Percentiles rank a stretch among this genome's conserved stretches.
Conservation (phyloP, 2,888 invertebrate genomes). For the Lasioglossum morio region DNA sequence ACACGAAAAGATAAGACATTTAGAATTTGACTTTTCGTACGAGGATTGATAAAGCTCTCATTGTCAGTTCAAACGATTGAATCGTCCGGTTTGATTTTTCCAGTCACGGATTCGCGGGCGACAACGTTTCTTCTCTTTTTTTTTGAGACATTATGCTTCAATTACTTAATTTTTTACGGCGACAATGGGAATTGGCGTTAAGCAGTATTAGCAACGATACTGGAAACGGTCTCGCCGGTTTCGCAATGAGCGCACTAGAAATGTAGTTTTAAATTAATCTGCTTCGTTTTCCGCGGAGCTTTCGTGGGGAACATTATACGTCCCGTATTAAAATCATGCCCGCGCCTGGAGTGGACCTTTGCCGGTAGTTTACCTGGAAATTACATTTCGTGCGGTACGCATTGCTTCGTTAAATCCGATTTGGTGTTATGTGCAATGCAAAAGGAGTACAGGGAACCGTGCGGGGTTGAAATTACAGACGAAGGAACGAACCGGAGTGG, state of each 20-base stretch:
- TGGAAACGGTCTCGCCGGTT: not conserved
- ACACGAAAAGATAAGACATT: not conserved
- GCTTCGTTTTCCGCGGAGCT: slow-evolving; percentile 4
- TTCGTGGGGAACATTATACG: slow-evolving; percentile 4
- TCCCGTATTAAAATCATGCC: slow-evolving; percentile 30
- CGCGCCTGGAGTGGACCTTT: not conserved
- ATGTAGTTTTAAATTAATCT: slow-evolving; percentile 33
- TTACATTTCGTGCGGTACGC: slow-evolving; percentile 41
- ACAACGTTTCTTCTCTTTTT: not conserved
- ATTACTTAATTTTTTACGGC: not conserved
- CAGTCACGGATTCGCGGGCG: not conserved
- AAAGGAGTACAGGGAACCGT: slow-evolving; percentile 17
- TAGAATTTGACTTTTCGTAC: not conserved
- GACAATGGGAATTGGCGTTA: slow-evolving; percentile 1
- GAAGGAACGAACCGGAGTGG: slow-evolving; percentile 20
- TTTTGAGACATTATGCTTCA: not conserved
- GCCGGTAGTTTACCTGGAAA: slow-evolving; percentile 41
- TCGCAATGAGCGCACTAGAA: not conserved
- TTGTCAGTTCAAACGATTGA: not conserved
- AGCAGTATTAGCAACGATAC: slow-evolving; percentile 12
- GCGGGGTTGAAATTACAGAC: slow-evolving; percentile 35
- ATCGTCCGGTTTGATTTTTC: not conserved
- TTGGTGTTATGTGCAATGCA: slow-evolving; percentile 38
- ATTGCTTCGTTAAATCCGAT: slow-evolving; percentile 52
- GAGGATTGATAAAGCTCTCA: not conserved